Base-by-base conservation (phyloP, 2,113 vertebrate species). In the Myiozetetes cayanensis region DNA sequence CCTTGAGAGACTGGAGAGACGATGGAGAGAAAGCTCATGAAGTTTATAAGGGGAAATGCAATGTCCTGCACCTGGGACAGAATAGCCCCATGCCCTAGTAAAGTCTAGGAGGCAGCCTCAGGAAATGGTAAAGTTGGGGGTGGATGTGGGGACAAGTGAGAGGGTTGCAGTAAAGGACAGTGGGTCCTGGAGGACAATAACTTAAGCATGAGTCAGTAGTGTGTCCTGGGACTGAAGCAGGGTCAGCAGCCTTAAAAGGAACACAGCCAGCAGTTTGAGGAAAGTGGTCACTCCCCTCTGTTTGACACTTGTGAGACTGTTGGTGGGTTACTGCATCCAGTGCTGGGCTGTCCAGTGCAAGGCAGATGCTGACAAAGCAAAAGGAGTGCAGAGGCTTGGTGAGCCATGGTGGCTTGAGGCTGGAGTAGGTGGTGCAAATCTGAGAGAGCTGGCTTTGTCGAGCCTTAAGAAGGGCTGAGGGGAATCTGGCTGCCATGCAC, bases 371-470 rank as follows among this genome's bases (percentile, higher is more conserved):
- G 61, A 28, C 30, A 76, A 58, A 76, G 19, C 8, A 55, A 25
- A 59, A 9, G 31, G 33, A 77, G 50, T 16, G 50, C 50, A 16
- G 14, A 27, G 25, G 25, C 14, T 52, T 52, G 50, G 50, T 52
- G 25, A 52, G 50, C 20, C 0, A 0, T 21, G 6, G 7, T 52
- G 22, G 2, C 2, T 67, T 58, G 10, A 14, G 15, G 5, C 20
- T 77, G 58, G 28, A 46, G 13, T 22, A 30, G 1, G 7, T 23
- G 25, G 63, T 14, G 14, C 4, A 9, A 33, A 4, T 25, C 46
- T 66, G 39, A 44, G 27, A 74, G 23, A 44, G 28, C 4, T 50
- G 33, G 5, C 4, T 77, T 72, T 88, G 5, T 44, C 59, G 41
- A 61, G 12, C 30, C 39, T 53, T 44, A 66, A 63, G 43, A 76